Base-by-base conservation (phyloP, 2,797 vertebrate genomes). In the Danio jaintianensis region DNA sequence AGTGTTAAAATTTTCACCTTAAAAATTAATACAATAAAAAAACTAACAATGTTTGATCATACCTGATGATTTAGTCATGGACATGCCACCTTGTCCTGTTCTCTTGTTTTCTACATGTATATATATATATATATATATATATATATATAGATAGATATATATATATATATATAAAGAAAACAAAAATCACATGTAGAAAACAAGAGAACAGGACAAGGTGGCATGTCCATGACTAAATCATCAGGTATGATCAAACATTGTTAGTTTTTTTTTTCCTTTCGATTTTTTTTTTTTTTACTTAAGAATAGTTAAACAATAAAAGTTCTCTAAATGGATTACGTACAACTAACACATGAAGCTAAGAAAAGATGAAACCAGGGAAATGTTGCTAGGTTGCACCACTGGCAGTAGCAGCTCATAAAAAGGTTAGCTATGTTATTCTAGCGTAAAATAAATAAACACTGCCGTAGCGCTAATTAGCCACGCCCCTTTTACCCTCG, bases 391-490 rank as follows among this genome's bases (percentile, higher is more conserved):
- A 92, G 85, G 75, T 82, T 71, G 73, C 85, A 74, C 70, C 83
- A 87, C 89, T 79, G 86, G 87, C 83, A 85, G 86, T 88, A 89
- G 86, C 85, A 93, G 91, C 91, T 91, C 92, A 92, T 92, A 89
- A 91, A 29, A 87, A 92, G 88, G 90, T 92, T 89, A 92, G 90
- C 90, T 86, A 86, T 77, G 83, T 85, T 84, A 94, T 90, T 89
- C 90, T 94, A 94, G 91, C 85, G 83, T 86, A 93, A 88, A 96
- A 96, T 96, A 96, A 98, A 98, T 97, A 96, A 97, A 96, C 94
- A 94, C 88, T 92, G 91, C 95, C 91, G 90, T 89, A 90, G 94
- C 89, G 89, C 87, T 73, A 88, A 86, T 89, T 88, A 89, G 90
- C 89, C 89, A 89, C 40, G 64, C 85, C 91, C 90, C 90, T 89